Conservation (phyloP, 2,888 invertebrate genomes). For the Smittia aterrima region DNA sequence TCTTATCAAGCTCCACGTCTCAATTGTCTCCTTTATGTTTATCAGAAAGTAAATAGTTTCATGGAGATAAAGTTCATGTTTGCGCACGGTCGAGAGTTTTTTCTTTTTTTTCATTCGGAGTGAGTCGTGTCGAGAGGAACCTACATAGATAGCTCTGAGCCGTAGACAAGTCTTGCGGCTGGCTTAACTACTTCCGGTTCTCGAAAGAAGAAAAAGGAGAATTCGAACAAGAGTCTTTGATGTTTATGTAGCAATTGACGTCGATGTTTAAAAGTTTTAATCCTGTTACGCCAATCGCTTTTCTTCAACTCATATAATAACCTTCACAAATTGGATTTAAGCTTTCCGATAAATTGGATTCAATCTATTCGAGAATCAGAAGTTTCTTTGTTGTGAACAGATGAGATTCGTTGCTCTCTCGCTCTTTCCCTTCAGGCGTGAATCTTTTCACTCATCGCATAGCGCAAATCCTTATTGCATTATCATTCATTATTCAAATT, state of each 20-base stretch:
- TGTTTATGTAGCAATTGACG: no score
- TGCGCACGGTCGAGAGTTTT: background rate
- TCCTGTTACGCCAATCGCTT: background rate
- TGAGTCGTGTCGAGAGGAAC: no score
- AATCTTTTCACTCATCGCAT: slow-evolving; percentile 29
- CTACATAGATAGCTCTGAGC: no score
- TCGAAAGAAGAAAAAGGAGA: no score
- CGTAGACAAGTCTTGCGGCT: no score
- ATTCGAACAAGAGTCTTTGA: no score
- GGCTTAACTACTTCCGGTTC: background rate
- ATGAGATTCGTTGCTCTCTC: background rate
- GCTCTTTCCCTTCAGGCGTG: slow-evolving; percentile 19
- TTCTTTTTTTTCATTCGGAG: background rate
- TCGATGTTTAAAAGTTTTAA: background rate
- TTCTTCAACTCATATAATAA: background rate
- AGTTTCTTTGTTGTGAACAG: background rate
- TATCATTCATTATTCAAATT: slow-evolving; percentile 31
- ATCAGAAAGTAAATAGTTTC: slow-evolving; percentile 21
- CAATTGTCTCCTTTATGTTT: slow-evolving; percentile 29
- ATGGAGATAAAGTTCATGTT: slow-evolving; percentile 34
- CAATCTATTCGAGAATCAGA: background rate
- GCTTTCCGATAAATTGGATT: slow-evolving; percentile 18
- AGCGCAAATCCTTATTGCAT: slow-evolving; percentile 5
- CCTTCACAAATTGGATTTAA: slow-evolving; percentile 15
- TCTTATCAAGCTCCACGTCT: background rate